Percentiles rank a stretch among this genome's conserved stretches.
Conservation (phyloP, 2,113 vertebrate genomes). For the Perca flavescens region DNA sequence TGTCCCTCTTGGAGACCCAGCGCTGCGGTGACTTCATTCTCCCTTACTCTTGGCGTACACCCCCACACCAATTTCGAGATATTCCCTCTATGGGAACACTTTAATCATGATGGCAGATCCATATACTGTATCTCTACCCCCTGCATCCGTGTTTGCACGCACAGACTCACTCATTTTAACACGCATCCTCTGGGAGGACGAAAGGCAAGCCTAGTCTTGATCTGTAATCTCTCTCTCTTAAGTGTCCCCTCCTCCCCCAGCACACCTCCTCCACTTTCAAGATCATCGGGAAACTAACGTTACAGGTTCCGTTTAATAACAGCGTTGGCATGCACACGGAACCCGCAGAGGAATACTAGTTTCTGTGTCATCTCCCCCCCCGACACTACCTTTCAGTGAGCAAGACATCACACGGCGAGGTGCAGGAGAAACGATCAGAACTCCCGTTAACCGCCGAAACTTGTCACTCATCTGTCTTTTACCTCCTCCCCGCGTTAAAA, state of each 20-base stretch:
- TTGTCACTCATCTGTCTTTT: constrained; percentile 72
- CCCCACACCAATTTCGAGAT: constrained; percentile 24
- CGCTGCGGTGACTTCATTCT: constrained; percentile 13
- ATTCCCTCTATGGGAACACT: constrained; percentile 55
- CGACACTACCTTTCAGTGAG: constrained; percentile 70
- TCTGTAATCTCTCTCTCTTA: constrained; percentile 53
- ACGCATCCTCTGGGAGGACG: constrained; percentile 55
- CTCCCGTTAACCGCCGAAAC: constrained; percentile 57
- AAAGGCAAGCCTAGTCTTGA: constrained; percentile 53
- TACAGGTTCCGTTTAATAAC: constrained; percentile 64
- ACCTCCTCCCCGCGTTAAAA: constrained; percentile 67
- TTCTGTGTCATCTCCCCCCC: constrained; percentile 51
- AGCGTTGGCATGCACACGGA: constrained; percentile 9
- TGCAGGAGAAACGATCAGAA: constrained; percentile 61
- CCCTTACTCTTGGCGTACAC: constrained; percentile 1
- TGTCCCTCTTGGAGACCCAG: constrained; percentile 33
- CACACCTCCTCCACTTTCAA: constrained; percentile 43
- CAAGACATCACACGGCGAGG: constrained; percentile 56
- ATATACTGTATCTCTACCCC: constrained; percentile 35
- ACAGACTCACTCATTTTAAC: constrained; percentile 37
- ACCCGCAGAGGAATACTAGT: constrained; percentile 55
- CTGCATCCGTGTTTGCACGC: constrained; percentile 6
- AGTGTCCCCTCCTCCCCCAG: neutral
- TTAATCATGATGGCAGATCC: constrained; percentile 69
- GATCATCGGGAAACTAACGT: constrained; percentile 61